Percentiles rank a stretch among this genome's conserved stretches.
Conservation (phyloP, 1,140 invertebrate genomes). For the Neotoxoptera formosana region DNA sequence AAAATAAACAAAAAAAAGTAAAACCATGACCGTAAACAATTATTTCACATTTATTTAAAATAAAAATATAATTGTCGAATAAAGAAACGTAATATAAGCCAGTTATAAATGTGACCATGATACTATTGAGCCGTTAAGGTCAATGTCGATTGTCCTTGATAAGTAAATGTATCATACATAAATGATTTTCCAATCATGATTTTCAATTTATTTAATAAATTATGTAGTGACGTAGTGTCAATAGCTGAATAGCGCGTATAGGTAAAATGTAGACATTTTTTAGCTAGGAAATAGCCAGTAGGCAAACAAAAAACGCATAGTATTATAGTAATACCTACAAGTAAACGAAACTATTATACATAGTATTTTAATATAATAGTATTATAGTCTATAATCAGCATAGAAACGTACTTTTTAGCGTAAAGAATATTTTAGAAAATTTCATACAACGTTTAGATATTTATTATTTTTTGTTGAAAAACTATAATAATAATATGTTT, state of each 20-base stretch:
- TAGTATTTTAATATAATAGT: background rate
- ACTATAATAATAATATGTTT: background rate
- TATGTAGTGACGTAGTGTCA: background rate
- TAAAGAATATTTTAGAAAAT: background rate
- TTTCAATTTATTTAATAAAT: background rate
- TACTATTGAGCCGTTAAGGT: constrained; percentile 54
- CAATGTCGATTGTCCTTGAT: constrained; percentile 56
- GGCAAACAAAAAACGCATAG: background rate
- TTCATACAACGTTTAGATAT: background rate
- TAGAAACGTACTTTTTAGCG: background rate
- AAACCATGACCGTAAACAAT: background rate
- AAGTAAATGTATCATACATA: constrained; percentile 35
- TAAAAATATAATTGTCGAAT: background rate
- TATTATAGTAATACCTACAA: too few relatives aligned
- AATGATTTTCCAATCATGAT: background rate
- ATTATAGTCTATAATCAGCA: background rate
- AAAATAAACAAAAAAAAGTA: too few relatives aligned
- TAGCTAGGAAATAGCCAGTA: background rate
- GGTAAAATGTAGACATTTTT: background rate
- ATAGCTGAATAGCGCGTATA: background rate
- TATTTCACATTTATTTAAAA: background rate
- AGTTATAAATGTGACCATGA: constrained; percentile 51
- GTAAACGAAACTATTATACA: background rate
- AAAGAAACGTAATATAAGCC: constrained; percentile 6
- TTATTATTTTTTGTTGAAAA: background rate